Evolutionary conservation across 2,797 vertebrate species (phyloP).

Genomic region (Etheostoma perlongum): DNA sequence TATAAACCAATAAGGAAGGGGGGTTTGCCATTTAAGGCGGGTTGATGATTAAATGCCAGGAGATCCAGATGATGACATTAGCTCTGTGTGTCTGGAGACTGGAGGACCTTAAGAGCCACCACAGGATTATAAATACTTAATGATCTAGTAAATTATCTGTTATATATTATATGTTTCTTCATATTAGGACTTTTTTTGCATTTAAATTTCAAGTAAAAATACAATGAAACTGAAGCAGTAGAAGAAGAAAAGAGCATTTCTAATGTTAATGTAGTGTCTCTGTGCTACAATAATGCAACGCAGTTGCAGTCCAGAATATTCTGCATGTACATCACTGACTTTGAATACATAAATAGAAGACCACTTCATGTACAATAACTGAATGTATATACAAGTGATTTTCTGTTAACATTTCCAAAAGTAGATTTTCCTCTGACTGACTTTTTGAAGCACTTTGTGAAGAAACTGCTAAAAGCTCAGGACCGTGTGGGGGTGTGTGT

Average conservation of each 20-base stretch:
- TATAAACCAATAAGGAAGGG: slow-evolving; percentile 70
- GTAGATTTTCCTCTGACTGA: slow-evolving; percentile 8
- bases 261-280: not conserved
- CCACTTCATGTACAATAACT: not conserved
- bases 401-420: not conserved
- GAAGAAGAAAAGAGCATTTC: not conserved
- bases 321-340: not conserved
- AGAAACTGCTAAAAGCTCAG: slow-evolving; percentile 48
- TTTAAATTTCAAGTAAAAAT: slow-evolving; percentile 54
- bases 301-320: not conserved
- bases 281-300: not conserved
- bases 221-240: slow-evolving; percentile 18
- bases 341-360: not conserved
- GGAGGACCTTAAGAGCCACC: slow-evolving; percentile 60
- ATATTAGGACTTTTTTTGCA: slow-evolving; percentile 43
- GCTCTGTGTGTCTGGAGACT: slow-evolving; percentile 57
- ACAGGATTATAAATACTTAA: slow-evolving; percentile 43
- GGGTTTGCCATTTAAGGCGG: slow-evolving; percentile 63
- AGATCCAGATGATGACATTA: slow-evolving; percentile 72
- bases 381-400: not conserved
- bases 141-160: slow-evolving; percentile 48
- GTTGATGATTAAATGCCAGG: slow-evolving; percentile 72
- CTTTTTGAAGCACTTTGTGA: slow-evolving; percentile 27
- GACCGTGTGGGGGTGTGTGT: not conserved
- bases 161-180: slow-evolving; percentile 40